Base-by-base conservation (phyloP, 2,888 invertebrate species). In the Caradrina kadenii region DNA sequence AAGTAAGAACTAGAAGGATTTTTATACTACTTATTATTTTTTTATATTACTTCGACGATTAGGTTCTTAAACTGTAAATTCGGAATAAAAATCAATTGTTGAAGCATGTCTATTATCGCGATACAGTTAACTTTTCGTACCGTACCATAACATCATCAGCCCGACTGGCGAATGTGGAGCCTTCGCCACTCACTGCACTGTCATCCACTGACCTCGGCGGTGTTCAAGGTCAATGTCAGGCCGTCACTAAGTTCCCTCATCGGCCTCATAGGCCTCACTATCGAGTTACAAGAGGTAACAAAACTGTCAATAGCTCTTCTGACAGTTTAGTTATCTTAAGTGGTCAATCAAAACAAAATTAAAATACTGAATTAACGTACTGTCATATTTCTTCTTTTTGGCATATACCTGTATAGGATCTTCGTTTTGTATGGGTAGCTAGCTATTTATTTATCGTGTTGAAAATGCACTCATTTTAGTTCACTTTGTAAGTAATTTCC, bases 181-280 rank as follows among this genome's bases (percentile, higher is more conserved):
- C 11, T 39, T 2, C 26, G 45, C n/a, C 53, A 6, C 31, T 11
- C 11, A 61, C 35, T 7, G 26, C 45, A 1, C 58, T 59, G 73
- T 61, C 73, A 56, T 15, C 35, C 58, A 31, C 58, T 54, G 63
- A 45, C 76, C 73, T 70, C 69, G 70, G 58, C 70, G 50, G 63
- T 17, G 21, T 59, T 65, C 71, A 65, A 58, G 71, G 71, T 59
- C 73, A 76, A 31, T 69, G 76, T 26, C 73, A 50, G 58, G 6
- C n/a, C 17, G 45, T 39, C 39, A 39, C 26, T 0, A 31, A 31
- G 67, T 73, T 50, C 74, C 68, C 10, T 74, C 72, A 73, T 39
- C 70, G 66, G n/a, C 52, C 10, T 64, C 19, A 42, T 50, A 39
- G 10, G 48, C n/a, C 17, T 35, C 42, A 49, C 13, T 22, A 45